Evolutionary conservation across 2,888 invertebrate genomes (phyloP), one percentile per base, ranked within the genome.

Genomic region (Ypsolopha sequella): DNA sequence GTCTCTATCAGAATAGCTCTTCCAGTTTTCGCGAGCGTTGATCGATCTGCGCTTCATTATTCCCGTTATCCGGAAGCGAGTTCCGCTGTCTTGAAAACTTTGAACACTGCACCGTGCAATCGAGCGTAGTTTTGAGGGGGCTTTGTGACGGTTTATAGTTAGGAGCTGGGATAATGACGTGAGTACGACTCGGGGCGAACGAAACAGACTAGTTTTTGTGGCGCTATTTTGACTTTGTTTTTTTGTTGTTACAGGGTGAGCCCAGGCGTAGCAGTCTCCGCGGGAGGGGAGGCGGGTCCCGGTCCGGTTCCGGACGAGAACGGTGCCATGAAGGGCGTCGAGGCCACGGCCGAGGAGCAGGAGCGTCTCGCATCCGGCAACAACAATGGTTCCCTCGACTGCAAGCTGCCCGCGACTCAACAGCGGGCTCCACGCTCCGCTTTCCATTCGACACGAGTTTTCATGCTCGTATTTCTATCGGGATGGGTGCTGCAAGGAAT

Each of bases 401-500:
- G 92, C 52, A 94, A 92, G 65, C 88, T 91, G 56, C 95, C 96
- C 0, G 80, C 85, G 51, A 61, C 66, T 39, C 64, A 69, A 64
- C 88, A 89, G 52, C 92, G 92, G 0, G 82, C 80, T 46, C 84
- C 92, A 53, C 93, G 94, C 62, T 71, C 82, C 52, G 88, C 88
- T 48, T 93, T 96, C 66, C 94, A 95, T 54, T 95, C 95, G 54
- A 96, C 96, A 60, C 93, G 95, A 69, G 91, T 93, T 55, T 97
- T 97, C 80, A 91, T 97, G 86, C 90, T 94, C 66, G 93, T 95
- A 48, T 97, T 96, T 76, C 91, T 95, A 66, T 89, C 95, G 63
- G 94, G 95, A 51, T 95, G 95, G 92, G 94, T 95, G 55, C 82
- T 92, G 53, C 92, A 92, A 80, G 97, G 97, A 55, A 96, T 96